Base-by-base conservation (phyloP, 2,113 vertebrate genomes). In the Elephantulus edwardii region DNA sequence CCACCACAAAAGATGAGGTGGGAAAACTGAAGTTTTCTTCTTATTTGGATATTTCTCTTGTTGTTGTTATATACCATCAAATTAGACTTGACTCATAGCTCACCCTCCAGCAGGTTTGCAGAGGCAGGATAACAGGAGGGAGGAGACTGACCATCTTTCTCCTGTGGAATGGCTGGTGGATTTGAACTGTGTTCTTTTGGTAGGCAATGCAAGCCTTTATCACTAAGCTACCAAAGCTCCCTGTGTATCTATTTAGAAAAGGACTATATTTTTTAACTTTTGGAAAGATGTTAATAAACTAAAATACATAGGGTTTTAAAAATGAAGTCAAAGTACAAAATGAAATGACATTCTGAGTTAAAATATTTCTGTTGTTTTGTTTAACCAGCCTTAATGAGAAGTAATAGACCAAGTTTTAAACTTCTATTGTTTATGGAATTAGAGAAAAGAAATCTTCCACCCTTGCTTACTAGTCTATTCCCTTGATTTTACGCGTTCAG, bases 401-500 rank as follows among this genome's bases (percentile, higher is more conserved):
- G 72, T 71, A 22, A 42, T n/a, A 74, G 52, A n/a, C 14, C 24
- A 11, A 54, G 76, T 76, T 22, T 50, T 84, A 44, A 44, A 35
- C 52, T 89, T 33, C 70, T 33, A n/a, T 82, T 92, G 90, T 91
- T 35, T 80, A 58, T 64, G 71, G 64, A 85, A 76, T 62, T 56
- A 58, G 71, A 66, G 48, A 75, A 56, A 68, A 26, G 82, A 56
- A 35, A 44, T 64, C 14, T 14, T 13, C 48, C 87, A 77, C 75
- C 26, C 70, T 74, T 70, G 87, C 80, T 83, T 38, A 64, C 75
- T 48, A 64, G 54, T 46, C 30, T 28, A 5, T 72, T 88, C 66
- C n/a, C 8, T 72, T 81, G 85, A 74, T 66, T 93, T 92, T 85
- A 80, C 92, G 81, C 78, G 74, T 68, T 76, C 78, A 74, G 6